Evolutionary conservation across 2,888 invertebrate species (phyloP).

Genomic region (Ichneumoninae sp.): DNA sequence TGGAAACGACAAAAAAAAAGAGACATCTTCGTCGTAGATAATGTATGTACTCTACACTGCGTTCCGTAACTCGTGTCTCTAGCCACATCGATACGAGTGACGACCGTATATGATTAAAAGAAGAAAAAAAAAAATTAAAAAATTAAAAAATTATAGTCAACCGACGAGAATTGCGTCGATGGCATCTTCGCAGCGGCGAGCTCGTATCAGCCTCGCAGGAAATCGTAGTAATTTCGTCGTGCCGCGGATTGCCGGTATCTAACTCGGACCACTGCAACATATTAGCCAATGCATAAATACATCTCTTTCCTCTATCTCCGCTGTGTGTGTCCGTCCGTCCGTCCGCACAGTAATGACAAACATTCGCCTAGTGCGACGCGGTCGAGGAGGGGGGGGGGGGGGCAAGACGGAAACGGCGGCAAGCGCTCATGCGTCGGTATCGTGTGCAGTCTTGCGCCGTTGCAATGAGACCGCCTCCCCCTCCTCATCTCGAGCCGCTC

Average conservation of each 20-base stretch:
- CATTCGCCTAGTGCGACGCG: slow-evolving; percentile 26
- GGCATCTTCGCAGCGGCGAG: background rate
- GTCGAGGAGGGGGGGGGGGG: background rate
- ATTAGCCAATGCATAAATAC: slow-evolving; percentile 21
- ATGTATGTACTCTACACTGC: background rate
- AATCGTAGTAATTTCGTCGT: slow-evolving; percentile 30
- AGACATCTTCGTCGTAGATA: background rate
- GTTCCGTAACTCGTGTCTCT: background rate
- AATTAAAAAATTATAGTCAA: background rate
- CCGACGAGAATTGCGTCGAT: background rate
- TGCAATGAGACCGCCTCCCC: slow-evolving; percentile 14
- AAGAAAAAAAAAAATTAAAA: background rate
- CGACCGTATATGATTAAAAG: background rate
- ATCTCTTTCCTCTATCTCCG: background rate
- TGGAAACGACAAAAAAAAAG: background rate
- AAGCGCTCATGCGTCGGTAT: slow-evolving; percentile 28
- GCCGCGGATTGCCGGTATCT: slow-evolving; percentile 27
- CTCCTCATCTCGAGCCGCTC: slow-evolving; percentile 22
- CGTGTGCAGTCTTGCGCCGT: slow-evolving; percentile 41
- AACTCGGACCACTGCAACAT: slow-evolving; percentile 18
- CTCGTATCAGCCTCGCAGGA: slow-evolving; percentile 4
- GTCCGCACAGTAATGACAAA: slow-evolving; percentile 39
- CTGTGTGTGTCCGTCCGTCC: background rate
- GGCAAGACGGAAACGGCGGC: background rate
- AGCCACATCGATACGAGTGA: background rate